Percentiles rank a stretch among this genome's conserved stretches.
Conservation (phyloP, 2,113 vertebrate species). For the Cheilinus undulatus region DNA sequence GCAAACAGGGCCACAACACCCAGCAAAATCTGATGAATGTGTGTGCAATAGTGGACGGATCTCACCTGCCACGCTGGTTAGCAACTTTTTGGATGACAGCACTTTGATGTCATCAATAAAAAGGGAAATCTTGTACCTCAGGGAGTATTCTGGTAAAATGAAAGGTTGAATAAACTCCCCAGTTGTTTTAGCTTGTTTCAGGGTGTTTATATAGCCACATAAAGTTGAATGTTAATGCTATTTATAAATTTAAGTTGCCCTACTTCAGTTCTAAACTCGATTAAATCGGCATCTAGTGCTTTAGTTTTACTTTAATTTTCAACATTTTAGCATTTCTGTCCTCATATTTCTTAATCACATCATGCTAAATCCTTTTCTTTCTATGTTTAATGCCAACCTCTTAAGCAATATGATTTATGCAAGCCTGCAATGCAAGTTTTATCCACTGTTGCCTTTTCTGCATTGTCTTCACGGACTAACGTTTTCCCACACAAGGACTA, state of each 20-base stretch:
- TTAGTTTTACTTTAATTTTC: background rate
- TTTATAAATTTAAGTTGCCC: background rate
- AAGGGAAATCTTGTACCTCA: too few species aligned
- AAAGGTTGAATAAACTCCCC: too few species aligned
- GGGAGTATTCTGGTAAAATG: too few species aligned
- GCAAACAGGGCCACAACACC: conserved; percentile 1
- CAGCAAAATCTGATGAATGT: background rate
- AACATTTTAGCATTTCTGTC: background rate
- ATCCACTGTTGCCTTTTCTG: background rate
- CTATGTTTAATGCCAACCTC: background rate
- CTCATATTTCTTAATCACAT: background rate
- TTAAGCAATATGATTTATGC: background rate
- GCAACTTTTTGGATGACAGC: background rate
- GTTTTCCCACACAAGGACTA: too few species aligned
- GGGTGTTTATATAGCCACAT: background rate
- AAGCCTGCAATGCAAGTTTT: background rate
- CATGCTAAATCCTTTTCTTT: too few species aligned
- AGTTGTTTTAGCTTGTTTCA: background rate
- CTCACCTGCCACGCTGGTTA: conserved; percentile 2
- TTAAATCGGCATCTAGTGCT: background rate
- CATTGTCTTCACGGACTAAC: background rate
- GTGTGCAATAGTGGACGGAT: background rate
- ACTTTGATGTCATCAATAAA: background rate
- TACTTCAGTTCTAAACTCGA: background rate
- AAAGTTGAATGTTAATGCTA: background rate